Evolutionary conservation across 2,113 vertebrate species (phyloP).

Genomic region (Poecile atricapillus): DNA sequence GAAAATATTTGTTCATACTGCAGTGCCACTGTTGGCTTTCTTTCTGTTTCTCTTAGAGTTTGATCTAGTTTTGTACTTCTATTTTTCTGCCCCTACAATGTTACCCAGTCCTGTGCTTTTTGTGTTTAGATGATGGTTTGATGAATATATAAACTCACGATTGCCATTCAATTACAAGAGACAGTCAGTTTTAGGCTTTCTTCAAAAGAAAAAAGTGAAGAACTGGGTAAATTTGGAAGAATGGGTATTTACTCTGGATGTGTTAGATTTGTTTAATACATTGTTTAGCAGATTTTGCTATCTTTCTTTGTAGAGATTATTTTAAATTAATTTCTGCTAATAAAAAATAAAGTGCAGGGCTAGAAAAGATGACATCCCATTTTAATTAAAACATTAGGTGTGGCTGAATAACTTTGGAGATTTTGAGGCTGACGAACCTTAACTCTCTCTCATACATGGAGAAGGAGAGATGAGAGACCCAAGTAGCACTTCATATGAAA

Average conservation of each 20-base stretch:
- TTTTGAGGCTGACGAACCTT: neutral
- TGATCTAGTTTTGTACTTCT: neutral
- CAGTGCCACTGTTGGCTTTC: neutral
- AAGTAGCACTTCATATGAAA: neutral
- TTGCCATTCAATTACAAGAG: neutral
- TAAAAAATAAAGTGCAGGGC: neutral
- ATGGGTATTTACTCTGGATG: neutral
- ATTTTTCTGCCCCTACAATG: neutral
- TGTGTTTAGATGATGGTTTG: neutral
- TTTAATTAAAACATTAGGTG: neutral
- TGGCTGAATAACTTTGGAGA: neutral
- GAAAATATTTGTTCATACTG: neutral
- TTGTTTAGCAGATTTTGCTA: neutral
- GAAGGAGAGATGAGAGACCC: neutral
- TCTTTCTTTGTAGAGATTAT: neutral
- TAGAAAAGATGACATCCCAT: neutral
- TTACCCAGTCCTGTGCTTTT: neutral
- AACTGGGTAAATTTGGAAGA: neutral
- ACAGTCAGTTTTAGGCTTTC: neutral
- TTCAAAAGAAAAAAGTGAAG: neutral
- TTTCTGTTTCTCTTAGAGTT: neutral
- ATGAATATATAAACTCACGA: neutral
- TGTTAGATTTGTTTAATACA: neutral
- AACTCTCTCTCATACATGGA: neutral
- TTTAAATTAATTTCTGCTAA: neutral